These are phyloP conservation scores for Rhopalosiphum maidis DNA, from an alignment of 1,140 invertebrate genomes.

Conservation along the genomic window DNA sequence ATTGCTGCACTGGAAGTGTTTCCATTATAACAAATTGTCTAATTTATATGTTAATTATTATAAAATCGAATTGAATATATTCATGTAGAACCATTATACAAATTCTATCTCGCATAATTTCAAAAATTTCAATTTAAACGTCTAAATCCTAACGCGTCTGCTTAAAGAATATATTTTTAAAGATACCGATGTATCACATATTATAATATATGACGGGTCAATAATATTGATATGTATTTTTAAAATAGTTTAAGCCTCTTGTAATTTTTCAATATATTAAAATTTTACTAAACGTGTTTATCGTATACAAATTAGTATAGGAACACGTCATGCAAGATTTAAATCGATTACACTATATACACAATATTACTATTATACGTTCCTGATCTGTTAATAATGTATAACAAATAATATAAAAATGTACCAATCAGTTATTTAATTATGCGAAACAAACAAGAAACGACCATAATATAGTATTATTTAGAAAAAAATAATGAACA, in stretches of 20 bases:
- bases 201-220: background rate
- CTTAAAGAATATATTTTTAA: too few species aligned
- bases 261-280: background rate
- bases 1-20: background rate
- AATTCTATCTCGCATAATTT: background rate
- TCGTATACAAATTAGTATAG: background rate
- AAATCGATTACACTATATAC: background rate
- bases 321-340: background rate
- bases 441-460: background rate
- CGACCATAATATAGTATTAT: background rate
- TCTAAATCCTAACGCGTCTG: background rate
- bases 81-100: background rate
- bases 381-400: background rate
- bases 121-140: background rate
- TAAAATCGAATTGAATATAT: background rate
- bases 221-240: background rate
- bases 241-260: background rate
- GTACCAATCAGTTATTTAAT: background rate
- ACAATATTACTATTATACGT: background rate
- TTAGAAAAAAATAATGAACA: background rate
- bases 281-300: background rate
- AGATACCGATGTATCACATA: background rate
- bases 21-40: background rate
- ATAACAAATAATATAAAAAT: background rate
- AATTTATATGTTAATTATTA: constrained; percentile 15